Conservation (phyloP, 2,113 vertebrate species). For the Saguinus imperator region DNA sequence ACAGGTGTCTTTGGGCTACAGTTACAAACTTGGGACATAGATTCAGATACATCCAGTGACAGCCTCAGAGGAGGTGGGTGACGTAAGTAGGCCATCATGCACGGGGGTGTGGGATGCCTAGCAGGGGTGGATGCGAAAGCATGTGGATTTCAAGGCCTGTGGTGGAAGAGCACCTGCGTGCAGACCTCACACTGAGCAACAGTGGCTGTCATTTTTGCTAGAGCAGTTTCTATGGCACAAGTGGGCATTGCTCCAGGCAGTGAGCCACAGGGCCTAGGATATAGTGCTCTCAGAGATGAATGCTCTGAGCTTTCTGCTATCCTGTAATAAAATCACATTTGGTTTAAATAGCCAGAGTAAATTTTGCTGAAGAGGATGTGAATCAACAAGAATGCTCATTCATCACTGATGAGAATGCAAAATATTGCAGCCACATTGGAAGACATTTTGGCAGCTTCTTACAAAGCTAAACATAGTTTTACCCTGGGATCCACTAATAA, state of each 20-base stretch:
- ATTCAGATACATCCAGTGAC: not conserved
- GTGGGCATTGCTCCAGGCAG: not conserved
- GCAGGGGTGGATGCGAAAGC: no score
- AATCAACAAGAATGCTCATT: not conserved
- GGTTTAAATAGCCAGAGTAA: not conserved
- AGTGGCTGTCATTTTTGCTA: not conserved
- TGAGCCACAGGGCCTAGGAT: not conserved
- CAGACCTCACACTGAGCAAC: not conserved
- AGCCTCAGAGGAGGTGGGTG: no score
- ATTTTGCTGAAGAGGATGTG: not conserved
- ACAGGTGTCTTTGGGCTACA: not conserved
- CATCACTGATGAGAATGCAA: not conserved
- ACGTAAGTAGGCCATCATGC: no score
- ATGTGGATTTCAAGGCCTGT: not conserved
- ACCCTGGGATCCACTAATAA: not conserved
- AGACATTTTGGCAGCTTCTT: not conserved
- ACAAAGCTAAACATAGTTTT: not conserved
- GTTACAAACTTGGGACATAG: not conserved
- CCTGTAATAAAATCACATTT: not conserved
- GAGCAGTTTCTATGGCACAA: not conserved
- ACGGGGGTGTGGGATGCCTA: not conserved
- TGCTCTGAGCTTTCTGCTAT: not conserved
- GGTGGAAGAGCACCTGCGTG: no score
- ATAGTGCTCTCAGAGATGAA: not conserved
- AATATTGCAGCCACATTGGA: not conserved